Conservation (phyloP, 2,888 invertebrate species). For the Drosophila rubida region DNA sequence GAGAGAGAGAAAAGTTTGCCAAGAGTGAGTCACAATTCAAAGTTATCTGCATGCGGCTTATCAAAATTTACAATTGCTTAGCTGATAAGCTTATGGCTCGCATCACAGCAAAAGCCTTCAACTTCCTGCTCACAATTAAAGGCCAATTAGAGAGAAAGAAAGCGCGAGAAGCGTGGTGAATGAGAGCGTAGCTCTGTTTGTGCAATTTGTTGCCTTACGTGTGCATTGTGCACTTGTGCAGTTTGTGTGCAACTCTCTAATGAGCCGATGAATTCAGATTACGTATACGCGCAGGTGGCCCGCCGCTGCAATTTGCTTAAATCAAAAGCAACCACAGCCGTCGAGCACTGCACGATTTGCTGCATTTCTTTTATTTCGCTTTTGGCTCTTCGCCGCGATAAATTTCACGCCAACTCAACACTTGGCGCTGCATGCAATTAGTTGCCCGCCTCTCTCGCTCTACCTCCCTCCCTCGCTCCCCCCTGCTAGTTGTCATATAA, state of each 20-base stretch:
- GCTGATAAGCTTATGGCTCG: conserved; percentile 33
- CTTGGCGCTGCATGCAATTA: conserved; percentile 61
- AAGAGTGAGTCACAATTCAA: conserved; percentile 9
- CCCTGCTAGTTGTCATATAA: conserved; percentile 3
- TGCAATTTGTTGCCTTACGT: conserved; percentile 37
- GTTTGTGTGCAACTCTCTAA: conserved; percentile 54
- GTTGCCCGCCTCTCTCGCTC: neutral
- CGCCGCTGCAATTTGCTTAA: conserved; percentile 65
- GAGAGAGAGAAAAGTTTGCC: neutral
- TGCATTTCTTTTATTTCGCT: conserved; percentile 24
- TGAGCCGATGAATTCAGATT: conserved; percentile 77
- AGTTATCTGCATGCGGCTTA: conserved; percentile 24
- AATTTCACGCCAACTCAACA: conserved; percentile 79
- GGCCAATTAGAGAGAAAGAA: conserved; percentile 56
- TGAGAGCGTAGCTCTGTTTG: neutral
- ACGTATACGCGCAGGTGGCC: conserved; percentile 81
- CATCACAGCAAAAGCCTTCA: neutral
- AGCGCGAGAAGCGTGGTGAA: neutral
- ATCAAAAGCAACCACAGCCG: conserved; percentile 56
- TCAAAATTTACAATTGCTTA: conserved; percentile 19
- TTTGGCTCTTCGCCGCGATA: conserved; percentile 49
- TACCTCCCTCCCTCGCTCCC: neutral
- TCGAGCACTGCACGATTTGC: conserved; percentile 13
- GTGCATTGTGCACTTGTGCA: conserved; percentile 17
- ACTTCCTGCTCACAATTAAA: conserved; percentile 54